Percentiles rank a stretch among this genome's conserved stretches.
These are phyloP conservation scores for Muschampia plurimacula DNA, from an alignment of 2,888 invertebrate genomes.

Conservation along the genomic window DNA sequence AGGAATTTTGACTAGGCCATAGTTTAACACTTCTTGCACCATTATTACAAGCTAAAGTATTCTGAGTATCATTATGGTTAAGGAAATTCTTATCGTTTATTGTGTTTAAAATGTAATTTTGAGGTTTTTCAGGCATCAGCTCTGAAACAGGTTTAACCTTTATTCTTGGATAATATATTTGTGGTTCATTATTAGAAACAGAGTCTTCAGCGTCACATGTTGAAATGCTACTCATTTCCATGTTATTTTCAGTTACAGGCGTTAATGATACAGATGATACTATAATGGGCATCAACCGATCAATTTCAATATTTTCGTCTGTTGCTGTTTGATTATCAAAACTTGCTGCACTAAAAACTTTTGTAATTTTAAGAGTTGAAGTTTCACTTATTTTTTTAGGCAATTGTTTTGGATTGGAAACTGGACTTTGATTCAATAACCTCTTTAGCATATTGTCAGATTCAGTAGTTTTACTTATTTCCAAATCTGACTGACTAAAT, in stretches of 20 bases:
- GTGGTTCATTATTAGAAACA: constrained; percentile 21
- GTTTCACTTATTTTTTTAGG: constrained; percentile 51
- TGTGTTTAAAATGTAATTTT: constrained; percentile 45
- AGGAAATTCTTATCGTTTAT: constrained; percentile 18
- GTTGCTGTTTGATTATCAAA: not conserved
- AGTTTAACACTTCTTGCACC: not conserved
- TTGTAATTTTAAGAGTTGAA: constrained; percentile 33
- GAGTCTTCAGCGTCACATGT: constrained; percentile 24
- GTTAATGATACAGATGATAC: constrained; percentile 68
- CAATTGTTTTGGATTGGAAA: constrained; percentile 72
- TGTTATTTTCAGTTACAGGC: constrained; percentile 20
- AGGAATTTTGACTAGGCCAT: constrained; percentile 12
- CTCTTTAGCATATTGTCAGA: constrained; percentile 41
- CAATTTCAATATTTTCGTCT: constrained; percentile 11
- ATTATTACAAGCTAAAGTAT: not conserved
- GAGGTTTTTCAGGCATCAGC: constrained; percentile 62
- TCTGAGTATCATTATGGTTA: not conserved
- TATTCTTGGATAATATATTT: constrained; percentile 57
- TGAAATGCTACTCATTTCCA: not conserved
- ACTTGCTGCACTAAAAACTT: constrained; percentile 24
- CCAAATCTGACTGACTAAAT: constrained; percentile 21
- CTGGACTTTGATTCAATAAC: constrained; percentile 67
- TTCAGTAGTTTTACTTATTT: constrained; percentile 43
- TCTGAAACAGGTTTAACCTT: constrained; percentile 75
- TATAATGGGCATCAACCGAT: constrained; percentile 62